Evolutionary conservation across 2,888 invertebrate species (phyloP).

Genomic region (Caradrina kadenii): DNA sequence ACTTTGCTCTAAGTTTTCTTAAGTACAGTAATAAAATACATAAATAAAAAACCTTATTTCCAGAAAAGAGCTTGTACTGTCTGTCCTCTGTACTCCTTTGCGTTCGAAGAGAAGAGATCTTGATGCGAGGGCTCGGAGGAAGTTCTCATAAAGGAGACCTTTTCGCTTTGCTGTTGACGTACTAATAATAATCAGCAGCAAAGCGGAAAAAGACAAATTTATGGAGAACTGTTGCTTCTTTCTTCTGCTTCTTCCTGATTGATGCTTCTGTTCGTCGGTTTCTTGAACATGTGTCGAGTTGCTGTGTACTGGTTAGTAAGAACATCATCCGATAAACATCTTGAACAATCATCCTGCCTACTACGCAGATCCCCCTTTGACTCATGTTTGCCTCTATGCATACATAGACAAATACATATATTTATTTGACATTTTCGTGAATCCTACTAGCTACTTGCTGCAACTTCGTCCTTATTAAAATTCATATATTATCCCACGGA

Average conservation of each 20-base stretch:
- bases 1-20: too few relatives aligned
- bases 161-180: constrained; percentile 91
- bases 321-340: background rate
- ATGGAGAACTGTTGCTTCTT: constrained; percentile 84
- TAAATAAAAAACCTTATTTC: too few relatives aligned
- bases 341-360: too few relatives aligned
- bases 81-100: constrained; percentile 2
- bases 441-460: too few relatives aligned
- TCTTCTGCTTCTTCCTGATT: constrained; percentile 61
- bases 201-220: constrained; percentile 91
- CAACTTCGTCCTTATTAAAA: too few relatives aligned
- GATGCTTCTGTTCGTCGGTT: constrained; percentile 4
- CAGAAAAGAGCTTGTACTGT: background rate
- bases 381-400: too few relatives aligned
- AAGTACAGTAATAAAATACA: too few relatives aligned
- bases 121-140: constrained; percentile 67
- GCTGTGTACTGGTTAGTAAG: background rate
- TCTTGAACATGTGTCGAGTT: background rate
- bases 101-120: background rate
- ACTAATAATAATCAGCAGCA: constrained; percentile 87
- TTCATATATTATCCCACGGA: too few relatives aligned
- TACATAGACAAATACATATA: too few relatives aligned
- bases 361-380: too few relatives aligned
- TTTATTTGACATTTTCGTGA: too few relatives aligned
- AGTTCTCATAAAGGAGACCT: constrained; percentile 91